Percentiles rank a stretch among this genome's conserved stretches.
Evolutionary conservation across 2,888 invertebrate genomes (phyloP).

Genomic region (Drosophila paranaensis): DNA sequence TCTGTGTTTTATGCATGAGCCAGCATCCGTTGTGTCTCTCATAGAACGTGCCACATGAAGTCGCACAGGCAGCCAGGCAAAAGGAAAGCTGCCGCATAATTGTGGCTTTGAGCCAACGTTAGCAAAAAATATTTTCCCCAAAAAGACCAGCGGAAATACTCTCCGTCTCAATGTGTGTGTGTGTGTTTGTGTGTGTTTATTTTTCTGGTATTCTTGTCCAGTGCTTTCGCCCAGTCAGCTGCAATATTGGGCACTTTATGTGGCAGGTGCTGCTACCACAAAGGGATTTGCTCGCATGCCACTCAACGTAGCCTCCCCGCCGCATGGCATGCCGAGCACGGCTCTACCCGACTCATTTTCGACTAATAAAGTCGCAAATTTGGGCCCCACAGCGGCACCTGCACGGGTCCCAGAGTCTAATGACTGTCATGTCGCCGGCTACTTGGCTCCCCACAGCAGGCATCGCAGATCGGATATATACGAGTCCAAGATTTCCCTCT

Average conservation of each 20-base stretch:
- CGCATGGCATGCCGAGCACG: not conserved
- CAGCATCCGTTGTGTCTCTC: conserved; percentile 32
- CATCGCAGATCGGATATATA: conserved; percentile 11
- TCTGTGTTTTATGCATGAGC: conserved; percentile 55
- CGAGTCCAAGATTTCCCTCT: conserved; percentile 9
- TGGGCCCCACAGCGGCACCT: conserved; percentile 42
- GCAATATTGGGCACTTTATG: conserved; percentile 46
- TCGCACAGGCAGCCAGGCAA: conserved; percentile 30
- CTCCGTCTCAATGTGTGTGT: not conserved
- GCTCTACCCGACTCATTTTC: conserved; percentile 42
- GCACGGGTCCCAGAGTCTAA: conserved; percentile 39
- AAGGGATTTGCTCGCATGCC: conserved; percentile 50
- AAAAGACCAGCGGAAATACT: conserved; percentile 50
- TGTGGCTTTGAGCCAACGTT: conserved; percentile 52
- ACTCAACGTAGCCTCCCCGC: not conserved
- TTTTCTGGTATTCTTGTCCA: conserved; percentile 58
- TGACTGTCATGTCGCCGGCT: conserved; percentile 34
- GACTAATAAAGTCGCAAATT: conserved; percentile 73
- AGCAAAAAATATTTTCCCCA: conserved; percentile 44
- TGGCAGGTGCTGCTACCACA: conserved; percentile 42
- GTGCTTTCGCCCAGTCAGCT: conserved; percentile 60
- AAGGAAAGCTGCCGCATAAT: conserved; percentile 74
- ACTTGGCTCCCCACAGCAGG: conserved; percentile 50
- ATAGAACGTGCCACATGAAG: conserved; percentile 53
- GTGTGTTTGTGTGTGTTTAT: conserved; percentile 9